phyloP scores from a whole-genome alignment of 2,113 vertebrate species.

The Papio anubis region DNA sequence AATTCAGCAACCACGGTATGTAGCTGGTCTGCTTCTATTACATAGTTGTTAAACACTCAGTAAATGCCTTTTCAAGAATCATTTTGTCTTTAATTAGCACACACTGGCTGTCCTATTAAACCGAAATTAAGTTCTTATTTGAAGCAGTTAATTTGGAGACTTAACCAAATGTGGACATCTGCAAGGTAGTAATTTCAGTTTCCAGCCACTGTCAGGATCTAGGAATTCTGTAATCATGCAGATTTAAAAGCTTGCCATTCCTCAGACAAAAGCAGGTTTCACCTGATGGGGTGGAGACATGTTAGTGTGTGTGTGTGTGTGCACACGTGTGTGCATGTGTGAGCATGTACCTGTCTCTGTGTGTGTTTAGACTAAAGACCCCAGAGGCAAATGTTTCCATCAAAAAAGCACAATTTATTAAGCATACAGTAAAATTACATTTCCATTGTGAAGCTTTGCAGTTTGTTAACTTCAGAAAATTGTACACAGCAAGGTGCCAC shows the following conservation, averaged over 20 bases:
- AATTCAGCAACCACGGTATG: background rate
- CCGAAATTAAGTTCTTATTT: slow-evolving; percentile 76
- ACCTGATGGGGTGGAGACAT: rapidly evolving
- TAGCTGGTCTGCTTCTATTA: slow-evolving; percentile 55
- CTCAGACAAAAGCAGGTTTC: slow-evolving; percentile 16
- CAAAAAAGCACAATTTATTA: background rate
- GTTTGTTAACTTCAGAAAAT: background rate
- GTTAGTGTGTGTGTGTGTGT: rapidly evolving
- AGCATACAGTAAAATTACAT: background rate
- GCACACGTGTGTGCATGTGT: rapidly evolving
- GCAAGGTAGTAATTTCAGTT: slow-evolving; percentile 62
- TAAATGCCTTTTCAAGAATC: slow-evolving; percentile 72
- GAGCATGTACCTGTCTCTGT: too few relatives aligned
- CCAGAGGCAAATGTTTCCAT: background rate
- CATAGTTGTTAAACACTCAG: slow-evolving; percentile 52
- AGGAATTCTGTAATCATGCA: background rate
- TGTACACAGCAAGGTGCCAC: rapidly evolving
- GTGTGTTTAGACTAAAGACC: too few relatives aligned
- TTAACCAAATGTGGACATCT: slow-evolving; percentile 65
- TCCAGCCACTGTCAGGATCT: slow-evolving; percentile 55
- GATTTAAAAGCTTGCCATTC: background rate
- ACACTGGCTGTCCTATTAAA: slow-evolving; percentile 73
- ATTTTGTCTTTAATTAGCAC: slow-evolving; percentile 76
- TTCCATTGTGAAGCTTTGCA: background rate
- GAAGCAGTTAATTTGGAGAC: slow-evolving; percentile 74